phyloP scores from a whole-genome alignment of 2,797 vertebrate genomes.

The Falco columbarius region DNA sequence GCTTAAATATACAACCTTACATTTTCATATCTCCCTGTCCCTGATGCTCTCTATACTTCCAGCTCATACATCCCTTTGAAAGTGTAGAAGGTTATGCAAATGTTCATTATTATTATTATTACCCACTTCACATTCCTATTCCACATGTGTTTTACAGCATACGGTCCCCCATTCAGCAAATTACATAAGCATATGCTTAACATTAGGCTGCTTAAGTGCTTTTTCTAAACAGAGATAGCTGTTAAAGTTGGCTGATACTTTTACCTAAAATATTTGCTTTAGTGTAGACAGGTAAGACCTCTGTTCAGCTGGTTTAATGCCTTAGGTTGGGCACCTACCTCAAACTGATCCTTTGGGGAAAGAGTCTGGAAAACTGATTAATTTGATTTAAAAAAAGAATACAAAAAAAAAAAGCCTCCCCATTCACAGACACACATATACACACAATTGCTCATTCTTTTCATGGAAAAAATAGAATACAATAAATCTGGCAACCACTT shows the following conservation, averaged over 20 bases:
- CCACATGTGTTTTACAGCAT: not conserved
- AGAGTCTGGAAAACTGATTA: not conserved
- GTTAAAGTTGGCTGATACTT: not conserved
- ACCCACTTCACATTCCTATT: conserved; percentile 1
- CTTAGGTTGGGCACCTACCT: not conserved
- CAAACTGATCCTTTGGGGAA: not conserved
- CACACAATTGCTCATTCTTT: fast-evolving
- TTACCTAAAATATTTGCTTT: not conserved
- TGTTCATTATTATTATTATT: conserved; percentile 38
- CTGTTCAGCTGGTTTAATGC: not conserved
- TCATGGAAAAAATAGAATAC: not conserved
- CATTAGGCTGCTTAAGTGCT: not conserved
- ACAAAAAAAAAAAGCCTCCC: not conserved
- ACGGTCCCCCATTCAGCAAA: not conserved
- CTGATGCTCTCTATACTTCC: not conserved
- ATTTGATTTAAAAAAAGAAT: not conserved
- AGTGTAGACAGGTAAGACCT: not conserved
- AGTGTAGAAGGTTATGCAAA: not conserved
- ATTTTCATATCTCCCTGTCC: not conserved
- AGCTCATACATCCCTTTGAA: not conserved
- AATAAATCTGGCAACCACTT: not conserved
- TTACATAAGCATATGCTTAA: not conserved
- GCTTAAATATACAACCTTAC: not conserved
- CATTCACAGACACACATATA: not conserved
- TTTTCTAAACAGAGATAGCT: not conserved